Conservation (phyloP, 2,888 invertebrate species). For the Tenthredo mesomela region DNA sequence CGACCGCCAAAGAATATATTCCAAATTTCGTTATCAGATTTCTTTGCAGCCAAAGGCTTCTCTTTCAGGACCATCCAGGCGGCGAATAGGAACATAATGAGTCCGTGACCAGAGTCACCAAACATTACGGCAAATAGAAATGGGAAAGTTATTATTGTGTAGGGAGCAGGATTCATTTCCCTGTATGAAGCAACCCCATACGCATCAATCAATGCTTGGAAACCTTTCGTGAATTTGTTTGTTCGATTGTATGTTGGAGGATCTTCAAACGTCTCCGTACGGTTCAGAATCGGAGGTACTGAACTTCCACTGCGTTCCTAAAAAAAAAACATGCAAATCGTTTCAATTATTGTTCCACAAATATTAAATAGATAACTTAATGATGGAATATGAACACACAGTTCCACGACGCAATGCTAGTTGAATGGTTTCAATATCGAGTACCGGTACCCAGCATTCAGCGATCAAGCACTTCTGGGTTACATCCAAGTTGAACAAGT, state of each 20-base stretch:
- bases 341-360: conserved; percentile 13
- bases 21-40: conserved; percentile 87
- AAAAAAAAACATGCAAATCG: conserved; percentile 55
- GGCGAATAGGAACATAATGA: conserved; percentile 90
- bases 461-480: conserved; percentile 99
- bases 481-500: conserved; percentile 99
- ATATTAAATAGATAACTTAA: not conserved
- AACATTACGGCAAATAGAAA: conserved; percentile 98
- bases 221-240: conserved; percentile 95
- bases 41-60: conserved; percentile 85
- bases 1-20: conserved; percentile 88
- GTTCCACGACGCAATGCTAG: conserved; percentile 95
- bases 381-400: conserved; percentile 79
- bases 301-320: conserved; percentile 95
- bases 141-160: conserved; percentile 95
- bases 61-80: conserved; percentile 90
- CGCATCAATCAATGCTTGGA: conserved; percentile 95
- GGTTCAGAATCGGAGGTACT: conserved; percentile 95
- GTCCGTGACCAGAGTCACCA: conserved; percentile 95
- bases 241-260: conserved; percentile 96
- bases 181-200: conserved; percentile 96
- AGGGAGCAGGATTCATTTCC: conserved; percentile 92
- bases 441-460: conserved; percentile 97
- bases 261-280: conserved; percentile 88
- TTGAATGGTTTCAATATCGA: conserved; percentile 95